Percentiles rank a stretch among this genome's conserved stretches.
Evolutionary conservation across 1,140 invertebrate genomes (phyloP).

Genomic region (Harpegnathos saltator): DNA sequence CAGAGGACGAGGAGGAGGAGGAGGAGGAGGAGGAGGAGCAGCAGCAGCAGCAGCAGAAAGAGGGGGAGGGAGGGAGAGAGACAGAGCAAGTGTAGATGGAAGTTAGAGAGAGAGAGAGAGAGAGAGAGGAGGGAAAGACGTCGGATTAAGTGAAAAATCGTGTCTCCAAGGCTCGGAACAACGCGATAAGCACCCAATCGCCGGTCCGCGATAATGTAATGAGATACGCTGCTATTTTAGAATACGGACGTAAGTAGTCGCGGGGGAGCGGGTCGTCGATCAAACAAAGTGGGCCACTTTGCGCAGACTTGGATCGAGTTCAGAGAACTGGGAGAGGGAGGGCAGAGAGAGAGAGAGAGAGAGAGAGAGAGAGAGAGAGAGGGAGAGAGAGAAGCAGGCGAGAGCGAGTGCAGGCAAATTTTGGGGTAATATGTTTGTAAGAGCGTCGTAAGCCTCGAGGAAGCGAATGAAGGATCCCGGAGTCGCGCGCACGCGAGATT

Average conservation of each 20-base stretch:
- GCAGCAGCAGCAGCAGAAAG: no score
- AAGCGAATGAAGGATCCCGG: constrained; percentile 44
- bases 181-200: constrained; percentile 37
- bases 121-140: not conserved
- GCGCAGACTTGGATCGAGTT: constrained; percentile 45
- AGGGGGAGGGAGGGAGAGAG: not conserved
- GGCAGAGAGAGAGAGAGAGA: not conserved
- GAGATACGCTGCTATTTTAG: constrained; percentile 20
- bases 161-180: constrained; percentile 5
- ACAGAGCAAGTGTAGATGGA: not conserved
- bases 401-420: constrained; percentile 34
- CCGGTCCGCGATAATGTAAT: constrained; percentile 32
- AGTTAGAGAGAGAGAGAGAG: not conserved
- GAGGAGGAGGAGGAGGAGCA: no score
- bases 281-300: constrained; percentile 46
- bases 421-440: constrained; percentile 45
- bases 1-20: not conserved
- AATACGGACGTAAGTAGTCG: constrained; percentile 24
- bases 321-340: not conserved
- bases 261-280: constrained; percentile 8
- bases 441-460: constrained; percentile 30
- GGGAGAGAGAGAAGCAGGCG: not conserved
- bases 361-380: not conserved
- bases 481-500: constrained; percentile 22
- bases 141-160: constrained; percentile 50